Base-by-base conservation (phyloP, 2,113 vertebrate species). In the Cyprinus carpio region DNA sequence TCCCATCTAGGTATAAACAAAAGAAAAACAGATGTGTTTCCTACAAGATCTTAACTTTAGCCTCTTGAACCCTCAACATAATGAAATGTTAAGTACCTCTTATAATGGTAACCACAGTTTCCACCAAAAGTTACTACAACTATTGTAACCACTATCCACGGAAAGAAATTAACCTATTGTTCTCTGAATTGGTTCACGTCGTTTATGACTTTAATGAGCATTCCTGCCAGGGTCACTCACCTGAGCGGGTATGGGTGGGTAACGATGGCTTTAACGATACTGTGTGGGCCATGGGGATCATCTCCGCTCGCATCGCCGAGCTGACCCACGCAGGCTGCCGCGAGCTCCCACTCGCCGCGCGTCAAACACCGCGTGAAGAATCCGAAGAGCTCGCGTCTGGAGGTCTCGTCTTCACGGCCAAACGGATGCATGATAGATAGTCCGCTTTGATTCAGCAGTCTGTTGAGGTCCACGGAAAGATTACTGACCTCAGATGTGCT, bases 331-430 rank as follows among this genome's bases (percentile, higher is more conserved):
- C 97, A 99, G 27, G 98, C 97, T 54, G 92, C 95, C 0, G 96
- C 97, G 64, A 99, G 91, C 92, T 96, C 97, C 98, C 97, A 99
- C 88, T 96, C 95, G 7, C 95, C 97, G 1, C 89, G 92, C 87
- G 82, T 93, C 13, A 99, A 87, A 75, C 96, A 97, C 83, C 93
- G 93, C 18, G 94, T 95, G 92, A 98, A 99, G 89, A 97, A 97
- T 5, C 46, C 89, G 11, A 96, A 96, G 40, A 99, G 95, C 84
- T 93, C 93, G 89, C 94, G 91, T 56, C 96, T 90, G 0, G 97
- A 98, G 10, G 90, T 94, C 75, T 93, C 93, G 56, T 95, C 94
- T 87, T 99, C 98, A 0, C 91, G 89, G 81, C 96, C 95, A 25
- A 97, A 96, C 0, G 96, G 94, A 91, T 95, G 92, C 96, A 96